phyloP scores from a whole-genome alignment of 2,113 vertebrate species.

The Cavia porcellus region DNA sequence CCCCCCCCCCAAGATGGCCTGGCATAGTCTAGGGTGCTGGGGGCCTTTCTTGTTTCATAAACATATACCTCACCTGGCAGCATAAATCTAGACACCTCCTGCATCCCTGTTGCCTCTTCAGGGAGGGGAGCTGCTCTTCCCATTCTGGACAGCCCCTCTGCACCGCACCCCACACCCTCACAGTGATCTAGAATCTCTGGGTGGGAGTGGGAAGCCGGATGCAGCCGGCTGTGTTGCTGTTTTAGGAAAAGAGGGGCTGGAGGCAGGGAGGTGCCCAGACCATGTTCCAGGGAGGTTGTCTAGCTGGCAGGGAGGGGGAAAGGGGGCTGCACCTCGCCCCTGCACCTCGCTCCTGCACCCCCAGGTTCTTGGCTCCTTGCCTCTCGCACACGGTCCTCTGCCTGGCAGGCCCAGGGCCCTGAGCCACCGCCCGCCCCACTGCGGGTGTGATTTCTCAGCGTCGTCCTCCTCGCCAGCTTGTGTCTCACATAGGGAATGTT shows the following conservation, averaged over 20 bases:
- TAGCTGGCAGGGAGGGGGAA: neutral
- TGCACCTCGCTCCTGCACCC: neutral
- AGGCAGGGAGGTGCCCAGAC: slow-evolving; percentile 46
- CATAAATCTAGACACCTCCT: neutral
- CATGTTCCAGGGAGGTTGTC: slow-evolving; percentile 8
- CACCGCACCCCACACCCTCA: neutral
- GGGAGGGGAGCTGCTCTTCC: neutral
- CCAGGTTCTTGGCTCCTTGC: slow-evolving; percentile 24
- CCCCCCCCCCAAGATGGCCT: neutral
- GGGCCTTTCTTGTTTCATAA: neutral
- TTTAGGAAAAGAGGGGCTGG: slow-evolving; percentile 33
- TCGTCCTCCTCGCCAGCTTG: slow-evolving; percentile 78
- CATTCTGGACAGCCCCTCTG: neutral
- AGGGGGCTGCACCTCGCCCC: neutral
- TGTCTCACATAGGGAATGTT: slow-evolving; percentile 80
- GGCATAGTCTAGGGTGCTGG: neutral
- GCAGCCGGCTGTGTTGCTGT: neutral
- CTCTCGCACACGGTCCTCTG: neutral
- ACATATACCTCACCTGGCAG: neutral
- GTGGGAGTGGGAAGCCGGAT: neutral
- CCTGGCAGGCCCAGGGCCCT: slow-evolving; percentile 26
- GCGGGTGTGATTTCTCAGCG: slow-evolving; percentile 65
- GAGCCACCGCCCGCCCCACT: neutral
- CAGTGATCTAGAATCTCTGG: slow-evolving; percentile 25
- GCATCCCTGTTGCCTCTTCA: neutral